Evolutionary conservation across 2,113 vertebrate genomes (phyloP).

Genomic region (Cygnus atratus): DNA sequence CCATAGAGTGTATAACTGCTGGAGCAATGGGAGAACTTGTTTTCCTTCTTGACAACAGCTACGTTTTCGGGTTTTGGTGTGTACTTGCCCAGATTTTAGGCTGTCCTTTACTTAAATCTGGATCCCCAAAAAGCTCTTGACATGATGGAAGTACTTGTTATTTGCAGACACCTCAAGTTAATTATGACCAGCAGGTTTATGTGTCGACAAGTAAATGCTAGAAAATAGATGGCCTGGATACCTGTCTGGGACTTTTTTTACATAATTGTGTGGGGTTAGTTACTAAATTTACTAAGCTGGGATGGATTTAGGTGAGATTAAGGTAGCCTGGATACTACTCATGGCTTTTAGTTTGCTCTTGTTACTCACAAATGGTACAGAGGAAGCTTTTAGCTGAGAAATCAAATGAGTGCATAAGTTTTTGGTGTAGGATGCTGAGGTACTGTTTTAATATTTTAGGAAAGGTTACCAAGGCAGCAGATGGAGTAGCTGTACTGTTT

Average conservation of each 20-base stretch:
- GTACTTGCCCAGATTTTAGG: background rate
- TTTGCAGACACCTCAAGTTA: background rate
- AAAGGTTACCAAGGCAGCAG: background rate
- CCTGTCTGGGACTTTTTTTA: background rate
- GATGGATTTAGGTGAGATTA: background rate
- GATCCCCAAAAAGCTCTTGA: background rate
- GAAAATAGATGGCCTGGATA: background rate
- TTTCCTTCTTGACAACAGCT: background rate
- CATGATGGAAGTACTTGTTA: background rate
- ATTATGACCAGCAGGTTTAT: background rate
- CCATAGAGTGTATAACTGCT: background rate
- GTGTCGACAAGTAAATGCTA: background rate
- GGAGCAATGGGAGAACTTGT: background rate
- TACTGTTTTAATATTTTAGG: conserved; percentile 27
- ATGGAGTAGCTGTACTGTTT: background rate
- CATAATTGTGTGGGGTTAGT: background rate
- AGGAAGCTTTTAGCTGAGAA: conserved; percentile 8
- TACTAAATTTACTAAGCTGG: background rate
- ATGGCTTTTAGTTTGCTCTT: background rate
- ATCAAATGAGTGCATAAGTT: background rate
- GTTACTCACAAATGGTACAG: background rate
- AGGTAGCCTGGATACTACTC: background rate
- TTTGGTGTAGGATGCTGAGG: background rate
- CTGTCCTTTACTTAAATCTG: background rate
- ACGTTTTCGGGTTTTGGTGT: background rate